Evolutionary conservation across 2,797 vertebrate genomes (phyloP), one percentile per base, ranked within the genome.

Genomic region (Schizopygopsis malacanthus): DNA sequence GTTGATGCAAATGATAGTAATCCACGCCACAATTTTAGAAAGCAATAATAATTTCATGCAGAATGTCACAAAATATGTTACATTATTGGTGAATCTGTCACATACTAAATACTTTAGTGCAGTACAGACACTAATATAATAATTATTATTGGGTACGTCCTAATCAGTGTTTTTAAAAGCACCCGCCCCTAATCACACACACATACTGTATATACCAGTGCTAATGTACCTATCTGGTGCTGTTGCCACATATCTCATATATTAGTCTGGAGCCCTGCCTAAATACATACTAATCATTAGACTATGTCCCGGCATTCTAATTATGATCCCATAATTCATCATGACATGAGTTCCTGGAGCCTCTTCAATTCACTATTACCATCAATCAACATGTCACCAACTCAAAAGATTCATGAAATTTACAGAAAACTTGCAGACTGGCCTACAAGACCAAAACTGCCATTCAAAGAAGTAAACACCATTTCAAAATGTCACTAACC

Each of bases 221-320:
- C 16, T 28, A 28, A 28, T 50, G 15, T 73, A 67, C 63, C 28
- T 52, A 52, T 76, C 72, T 52, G 45, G n/a, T 75, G 45, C 72
- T n/a, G 13, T 25, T 75, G n/a, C 9, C 45, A 33, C 22, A 63
- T 63, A 63, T 79, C 15, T 63, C 41, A 63, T 65, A 33, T 65
- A 9, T 28, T 43, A 47, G 59, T 79, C 41, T 47, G 41, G 37
- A 71, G 12, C 22, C 28, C 33, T 71, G 15, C 13, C 37, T 43
- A 71, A 71, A 56, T 67, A 82, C 45, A 67, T 33, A 67, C 37
- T 67, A 33, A 50, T 81, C 61, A 50, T 72, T 71, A 47, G 52
- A 47, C n/a, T 22, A 80, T 39, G 20, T 43, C 50, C 69, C 10
- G 11, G 22, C 37, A 45, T 43, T 59, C n/a, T 47, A 73, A 75